Conservation (phyloP, 1,140 invertebrate species). For the Bemisia tabaci region DNA sequence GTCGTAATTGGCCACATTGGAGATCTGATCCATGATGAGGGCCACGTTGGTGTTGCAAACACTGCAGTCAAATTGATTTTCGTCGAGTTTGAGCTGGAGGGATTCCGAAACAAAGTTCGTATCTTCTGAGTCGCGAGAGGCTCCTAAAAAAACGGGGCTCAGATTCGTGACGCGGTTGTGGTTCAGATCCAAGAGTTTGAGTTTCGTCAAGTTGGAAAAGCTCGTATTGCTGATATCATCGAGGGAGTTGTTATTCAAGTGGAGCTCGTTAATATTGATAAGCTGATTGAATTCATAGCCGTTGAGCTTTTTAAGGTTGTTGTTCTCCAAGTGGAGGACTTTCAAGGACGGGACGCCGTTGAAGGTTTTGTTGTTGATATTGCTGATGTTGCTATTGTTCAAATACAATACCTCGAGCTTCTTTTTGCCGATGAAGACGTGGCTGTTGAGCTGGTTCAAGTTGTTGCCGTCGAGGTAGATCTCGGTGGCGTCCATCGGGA, state of each 20-base stretch:
- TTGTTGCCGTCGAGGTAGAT: constrained; percentile 85
- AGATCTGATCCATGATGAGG: constrained; percentile 36
- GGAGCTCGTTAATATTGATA: constrained; percentile 64
- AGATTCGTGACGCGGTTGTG: constrained; percentile 51
- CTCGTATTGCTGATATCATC: constrained; percentile 70
- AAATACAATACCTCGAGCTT: constrained; percentile 72
- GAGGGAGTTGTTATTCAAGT: constrained; percentile 76
- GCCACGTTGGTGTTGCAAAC: constrained; percentile 48
- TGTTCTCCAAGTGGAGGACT: constrained; percentile 73
- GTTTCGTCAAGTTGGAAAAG: constrained; percentile 60
- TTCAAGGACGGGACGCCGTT: constrained; percentile 63
- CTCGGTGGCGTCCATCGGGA: constrained; percentile 90
- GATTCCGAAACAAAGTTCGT: constrained; percentile 64
- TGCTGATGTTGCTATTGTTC: constrained; percentile 77
- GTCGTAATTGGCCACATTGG: neutral
- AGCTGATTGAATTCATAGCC: constrained; percentile 74
- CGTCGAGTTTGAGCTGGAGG: constrained; percentile 48
- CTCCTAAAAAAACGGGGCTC: constrained; percentile 31
- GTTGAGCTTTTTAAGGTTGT: constrained; percentile 59
- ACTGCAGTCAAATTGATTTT: constrained; percentile 22
- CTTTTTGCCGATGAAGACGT: constrained; percentile 81
- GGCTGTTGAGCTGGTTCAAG: constrained; percentile 68
- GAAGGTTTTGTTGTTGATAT: constrained; percentile 78
- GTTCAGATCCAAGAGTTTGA: constrained; percentile 74
- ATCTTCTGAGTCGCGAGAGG: constrained; percentile 57